A percentile compares a stretch with the other conserved stretches of the same genome.
Evolutionary conservation across 2,113 vertebrate species (phyloP).

Genomic region (Limanda limanda): DNA sequence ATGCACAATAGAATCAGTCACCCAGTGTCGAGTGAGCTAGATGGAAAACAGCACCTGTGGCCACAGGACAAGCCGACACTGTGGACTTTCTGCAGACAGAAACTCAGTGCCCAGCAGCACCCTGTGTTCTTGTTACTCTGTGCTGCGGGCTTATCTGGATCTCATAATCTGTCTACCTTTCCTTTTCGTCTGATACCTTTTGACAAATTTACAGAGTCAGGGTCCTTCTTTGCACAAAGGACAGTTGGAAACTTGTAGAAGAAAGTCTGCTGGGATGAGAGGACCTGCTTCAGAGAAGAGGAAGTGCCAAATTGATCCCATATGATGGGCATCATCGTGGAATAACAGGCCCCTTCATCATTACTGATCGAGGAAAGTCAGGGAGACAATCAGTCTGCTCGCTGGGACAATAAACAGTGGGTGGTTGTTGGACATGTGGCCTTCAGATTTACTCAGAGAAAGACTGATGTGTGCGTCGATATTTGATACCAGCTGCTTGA

Average conservation of each 20-base stretch:
- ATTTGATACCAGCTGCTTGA: conserved; percentile 3
- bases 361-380: conserved; percentile 55
- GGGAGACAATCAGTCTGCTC: conserved; percentile 51
- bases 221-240: conserved; percentile 1
- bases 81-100: conserved; percentile 10
- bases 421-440: conserved; percentile 40
- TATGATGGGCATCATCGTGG: conserved; percentile 64
- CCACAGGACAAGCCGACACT: conserved; percentile 7
- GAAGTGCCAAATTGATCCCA: conserved; percentile 75
- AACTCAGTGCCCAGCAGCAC: neutral
- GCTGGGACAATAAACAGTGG: conserved; percentile 63
- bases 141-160: neutral
- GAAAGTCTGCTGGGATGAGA: conserved; percentile 37
- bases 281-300: conserved; percentile 53
- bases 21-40: conserved; percentile 35
- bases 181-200: neutral
- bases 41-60: conserved; percentile 56
- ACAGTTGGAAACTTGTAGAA: conserved; percentile 37
- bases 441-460: conserved; percentile 11
- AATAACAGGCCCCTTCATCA: conserved; percentile 61
- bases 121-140: conserved; percentile 3
- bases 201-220: conserved; percentile 10
- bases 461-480: conserved; percentile 7
- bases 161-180: conserved; percentile 7
- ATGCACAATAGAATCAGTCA: conserved; percentile 53